Evolutionary conservation across 1,140 invertebrate species (phyloP).

Genomic region (Anastatus disparis): DNA sequence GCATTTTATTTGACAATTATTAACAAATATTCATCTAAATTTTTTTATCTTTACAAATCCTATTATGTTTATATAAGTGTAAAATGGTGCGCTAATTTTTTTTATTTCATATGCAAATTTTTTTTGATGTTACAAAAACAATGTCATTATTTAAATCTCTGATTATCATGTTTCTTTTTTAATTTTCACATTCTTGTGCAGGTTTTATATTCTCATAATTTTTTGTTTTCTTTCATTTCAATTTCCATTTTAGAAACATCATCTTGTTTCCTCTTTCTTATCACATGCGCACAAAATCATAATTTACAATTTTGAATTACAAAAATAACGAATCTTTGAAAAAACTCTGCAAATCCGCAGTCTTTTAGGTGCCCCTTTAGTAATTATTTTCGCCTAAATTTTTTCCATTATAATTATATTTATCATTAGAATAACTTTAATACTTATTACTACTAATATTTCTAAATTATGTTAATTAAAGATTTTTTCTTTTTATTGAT

Average conservation of each 20-base stretch:
- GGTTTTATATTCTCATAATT: neutral
- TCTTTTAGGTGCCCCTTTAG: conserved; percentile 2
- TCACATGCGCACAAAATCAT: conserved; percentile 10
- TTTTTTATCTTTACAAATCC: no score
- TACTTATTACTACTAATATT: neutral
- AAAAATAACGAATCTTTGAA: conserved; percentile 14
- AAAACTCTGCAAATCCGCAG: conserved; percentile 17
- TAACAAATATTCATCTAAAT: no score
- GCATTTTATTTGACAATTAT: no score
- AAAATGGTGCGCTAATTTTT: no score
- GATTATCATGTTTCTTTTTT: neutral
- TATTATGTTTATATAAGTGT: no score
- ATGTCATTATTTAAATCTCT: no score
- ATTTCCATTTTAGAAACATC: neutral
- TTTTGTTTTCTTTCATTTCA: neutral
- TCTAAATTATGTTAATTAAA: conserved; percentile 6
- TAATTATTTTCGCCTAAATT: neutral
- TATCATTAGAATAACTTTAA: neutral
- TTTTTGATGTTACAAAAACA: no score
- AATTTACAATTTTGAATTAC: conserved; percentile 10
- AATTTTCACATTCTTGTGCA: neutral
- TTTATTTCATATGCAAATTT: no score
- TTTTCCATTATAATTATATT: neutral
- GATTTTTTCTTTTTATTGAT: conserved; percentile 6
- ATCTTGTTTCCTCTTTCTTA: neutral